Percentiles rank a stretch among this genome's conserved stretches.
Conservation (phyloP, 2,113 vertebrate genomes). For the Sylvia atricapilla region DNA sequence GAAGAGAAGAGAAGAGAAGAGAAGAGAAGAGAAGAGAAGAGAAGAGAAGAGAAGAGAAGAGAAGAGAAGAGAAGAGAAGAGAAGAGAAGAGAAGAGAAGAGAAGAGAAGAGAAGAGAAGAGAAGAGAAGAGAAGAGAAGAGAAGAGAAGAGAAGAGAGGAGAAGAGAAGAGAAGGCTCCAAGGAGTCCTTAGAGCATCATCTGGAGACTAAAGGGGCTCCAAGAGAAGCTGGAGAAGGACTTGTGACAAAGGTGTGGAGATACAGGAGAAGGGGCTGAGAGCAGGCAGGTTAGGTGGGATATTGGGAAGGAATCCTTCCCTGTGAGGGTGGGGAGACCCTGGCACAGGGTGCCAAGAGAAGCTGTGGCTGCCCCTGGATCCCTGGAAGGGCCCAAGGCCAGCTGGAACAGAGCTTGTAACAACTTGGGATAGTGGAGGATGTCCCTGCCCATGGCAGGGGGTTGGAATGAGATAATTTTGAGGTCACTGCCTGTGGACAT, state of each 20-base stretch:
- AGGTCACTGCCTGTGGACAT: background rate
- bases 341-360: too few relatives aligned
- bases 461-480: accelerated
- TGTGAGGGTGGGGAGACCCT: too few relatives aligned
- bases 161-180: background rate
- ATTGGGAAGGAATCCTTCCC: background rate
- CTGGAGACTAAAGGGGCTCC: background rate
- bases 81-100: too few relatives aligned
- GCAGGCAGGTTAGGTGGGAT: background rate
- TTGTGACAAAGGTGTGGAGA: too few relatives aligned
- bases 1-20: too few relatives aligned
- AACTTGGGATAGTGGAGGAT: accelerated
- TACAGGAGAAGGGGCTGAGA: background rate
- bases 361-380: too few relatives aligned
- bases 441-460: background rate
- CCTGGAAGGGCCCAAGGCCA: background rate
- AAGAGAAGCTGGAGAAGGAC: background rate
- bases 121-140: too few relatives aligned
- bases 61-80: too few relatives aligned
- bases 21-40: too few relatives aligned
- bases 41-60: too few relatives aligned
- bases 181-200: background rate
- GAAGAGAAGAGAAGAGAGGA: too few relatives aligned
- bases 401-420: background rate
- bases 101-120: too few relatives aligned